phyloP scores from a whole-genome alignment of 2,113 vertebrate species.

The Thomomys bottae region DNA sequence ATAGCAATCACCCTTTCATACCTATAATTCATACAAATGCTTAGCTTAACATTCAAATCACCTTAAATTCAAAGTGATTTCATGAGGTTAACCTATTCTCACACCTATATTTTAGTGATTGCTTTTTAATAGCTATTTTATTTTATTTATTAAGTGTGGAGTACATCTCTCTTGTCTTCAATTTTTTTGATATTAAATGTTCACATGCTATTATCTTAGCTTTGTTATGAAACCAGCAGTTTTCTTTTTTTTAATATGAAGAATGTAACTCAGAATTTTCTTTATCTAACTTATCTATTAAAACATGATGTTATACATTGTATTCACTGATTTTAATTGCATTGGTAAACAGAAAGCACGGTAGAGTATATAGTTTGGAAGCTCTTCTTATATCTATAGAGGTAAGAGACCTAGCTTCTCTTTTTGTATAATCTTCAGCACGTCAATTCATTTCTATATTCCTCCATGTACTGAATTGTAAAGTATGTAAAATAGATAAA shows the following conservation, averaged over 20 bases:
- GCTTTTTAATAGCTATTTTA: background rate
- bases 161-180: background rate
- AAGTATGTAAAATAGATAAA: conserved; percentile 39
- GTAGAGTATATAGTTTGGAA: background rate
- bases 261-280: background rate
- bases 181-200: background rate
- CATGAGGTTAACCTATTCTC: background rate
- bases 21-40: conserved; percentile 2
- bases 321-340: background rate
- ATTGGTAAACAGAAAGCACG: background rate
- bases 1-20: background rate
- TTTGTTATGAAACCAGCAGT: background rate
- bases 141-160: background rate
- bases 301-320: background rate
- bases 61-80: background rate
- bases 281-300: background rate
- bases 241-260: background rate
- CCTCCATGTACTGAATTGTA: conserved; percentile 24
- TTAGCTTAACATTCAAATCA: conserved; percentile 1
- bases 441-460: conserved; percentile 19
- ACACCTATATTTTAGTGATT: too few relatives aligned
- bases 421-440: background rate
- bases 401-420: background rate
- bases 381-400: background rate
- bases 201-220: background rate